Base-by-base conservation (phyloP, 2,113 vertebrate species). In the Tapirus terrestris region DNA sequence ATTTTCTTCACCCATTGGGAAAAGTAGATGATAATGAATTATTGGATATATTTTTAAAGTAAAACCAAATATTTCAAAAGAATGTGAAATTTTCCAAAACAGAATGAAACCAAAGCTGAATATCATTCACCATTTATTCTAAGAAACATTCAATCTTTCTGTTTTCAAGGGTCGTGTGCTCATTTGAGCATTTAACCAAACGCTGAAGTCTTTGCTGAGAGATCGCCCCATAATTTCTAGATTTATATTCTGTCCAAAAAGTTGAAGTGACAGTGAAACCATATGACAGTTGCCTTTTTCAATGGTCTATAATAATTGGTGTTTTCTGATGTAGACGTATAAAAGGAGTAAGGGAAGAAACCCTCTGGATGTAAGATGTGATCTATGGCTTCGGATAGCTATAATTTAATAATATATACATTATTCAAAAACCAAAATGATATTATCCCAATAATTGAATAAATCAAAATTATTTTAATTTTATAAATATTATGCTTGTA, bases 31-130 rank as follows among this genome's bases (percentile, higher is more conserved):
- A 90, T 58, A 77, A 65, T 77, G n/a, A 17, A 95, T 56, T 82
- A 60, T 21, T 92, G 5, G 16, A 86, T 81, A 76, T 29, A 56
- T 86, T 87, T 89, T 94, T 91, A 4, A 39, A 53, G 9, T 86
- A 60, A 65, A 85, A 75, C 13, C 51, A 77, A 97, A 72, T 68
- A 93, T 88, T 96, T 95, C 86, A 72, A 77, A 72, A 76, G 14
- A 91, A 70, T 67, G 17, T 81, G 29, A 91, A 70, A 70, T 63
- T 87, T 86, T 93, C 36, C 45, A 86, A 95, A 82, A 9, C n/a
- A 88, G 6, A 85, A 79, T 82, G 56, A 94, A 91, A 75, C 31
- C 75, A 77, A 87, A 92, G 48, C 72, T 92, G 31, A 87, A 23
- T 77, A 94, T 83, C 29, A 91, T 36, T 29, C 12, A 80, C 20